phyloP scores from a whole-genome alignment of 2,113 vertebrate species.

The Physeter macrocephalus region DNA sequence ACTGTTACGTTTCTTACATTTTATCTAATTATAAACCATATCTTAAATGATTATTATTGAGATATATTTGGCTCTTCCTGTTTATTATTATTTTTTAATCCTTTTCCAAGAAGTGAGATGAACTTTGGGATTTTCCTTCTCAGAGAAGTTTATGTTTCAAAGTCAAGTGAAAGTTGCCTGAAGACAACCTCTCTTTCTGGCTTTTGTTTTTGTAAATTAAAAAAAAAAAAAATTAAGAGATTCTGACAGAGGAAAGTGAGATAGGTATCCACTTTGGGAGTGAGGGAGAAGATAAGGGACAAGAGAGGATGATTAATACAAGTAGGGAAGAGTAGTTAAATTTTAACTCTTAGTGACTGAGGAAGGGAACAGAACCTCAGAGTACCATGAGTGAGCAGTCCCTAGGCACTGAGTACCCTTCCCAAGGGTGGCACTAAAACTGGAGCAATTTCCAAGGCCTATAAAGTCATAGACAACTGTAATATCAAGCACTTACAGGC shows the following conservation, averaged over 20 bases:
- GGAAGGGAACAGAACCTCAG: not conserved
- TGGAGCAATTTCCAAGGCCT: not conserved
- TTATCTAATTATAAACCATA: not conserved
- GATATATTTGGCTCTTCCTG: not conserved
- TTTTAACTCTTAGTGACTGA: not conserved
- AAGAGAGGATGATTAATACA: not conserved
- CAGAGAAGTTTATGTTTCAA: not conserved
- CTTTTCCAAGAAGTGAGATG: not conserved
- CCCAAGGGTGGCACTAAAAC: not conserved
- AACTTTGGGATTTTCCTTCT: not conserved
- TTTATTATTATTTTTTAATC: not conserved
- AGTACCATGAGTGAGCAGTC: not conserved
- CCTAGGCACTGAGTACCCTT: not conserved
- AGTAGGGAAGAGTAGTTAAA: not conserved
- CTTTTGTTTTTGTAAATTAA: not conserved
- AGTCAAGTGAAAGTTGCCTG: not conserved
- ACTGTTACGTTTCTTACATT: slow-evolving; percentile 8
- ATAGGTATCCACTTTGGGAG: not conserved
- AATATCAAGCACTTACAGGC: not conserved
- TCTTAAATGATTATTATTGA: not conserved
- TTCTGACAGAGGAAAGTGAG: not conserved
- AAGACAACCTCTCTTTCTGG: not conserved
- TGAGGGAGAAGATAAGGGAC: not conserved
- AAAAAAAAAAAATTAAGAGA: not conserved
- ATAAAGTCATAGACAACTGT: not conserved